Conservation (phyloP, 1,140 invertebrate species). For the Ceratosolen solmsi region DNA sequence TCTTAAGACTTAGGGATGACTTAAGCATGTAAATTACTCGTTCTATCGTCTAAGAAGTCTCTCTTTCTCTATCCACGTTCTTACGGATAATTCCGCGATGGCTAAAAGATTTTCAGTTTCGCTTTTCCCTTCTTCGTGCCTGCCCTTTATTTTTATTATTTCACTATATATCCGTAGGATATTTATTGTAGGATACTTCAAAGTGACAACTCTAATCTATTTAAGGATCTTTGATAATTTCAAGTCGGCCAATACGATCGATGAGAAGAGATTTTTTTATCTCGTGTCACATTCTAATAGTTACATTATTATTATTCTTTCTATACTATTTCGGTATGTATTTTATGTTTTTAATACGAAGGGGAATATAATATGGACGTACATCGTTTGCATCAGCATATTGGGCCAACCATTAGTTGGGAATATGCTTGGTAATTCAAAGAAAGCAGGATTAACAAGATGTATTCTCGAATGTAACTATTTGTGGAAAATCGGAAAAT, state of each 20-base stretch:
- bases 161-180: slow-evolving; percentile 39
- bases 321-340: background rate
- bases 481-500: slow-evolving; percentile 46
- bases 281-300: slow-evolving; percentile 27
- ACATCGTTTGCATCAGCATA: too few relatives aligned
- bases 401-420: too few relatives aligned
- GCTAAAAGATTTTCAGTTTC: slow-evolving; percentile 45
- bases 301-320: slow-evolving; percentile 34
- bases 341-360: background rate
- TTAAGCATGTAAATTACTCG: slow-evolving; percentile 29
- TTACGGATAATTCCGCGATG: slow-evolving; percentile 24
- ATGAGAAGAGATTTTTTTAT: slow-evolving; percentile 27
- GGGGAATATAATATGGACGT: background rate
- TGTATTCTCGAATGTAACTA: slow-evolving; percentile 35
- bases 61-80: background rate
- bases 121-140: slow-evolving; percentile 25
- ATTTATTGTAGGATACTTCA: slow-evolving; percentile 52
- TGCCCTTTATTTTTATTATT: slow-evolving; percentile 14
- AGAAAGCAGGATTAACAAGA: slow-evolving; percentile 29
- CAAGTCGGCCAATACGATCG: slow-evolving; percentile 29
- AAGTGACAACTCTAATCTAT: too few relatives aligned
- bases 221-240: slow-evolving; percentile 50
- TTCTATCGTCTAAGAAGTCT: slow-evolving; percentile 43
- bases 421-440: too few relatives aligned
- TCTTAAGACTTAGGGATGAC: slow-evolving; percentile 42